Evolutionary conservation across 2,113 vertebrate genomes (phyloP), one percentile per base, ranked within the genome.

Genomic region (Sylvilagus bachmani): DNA sequence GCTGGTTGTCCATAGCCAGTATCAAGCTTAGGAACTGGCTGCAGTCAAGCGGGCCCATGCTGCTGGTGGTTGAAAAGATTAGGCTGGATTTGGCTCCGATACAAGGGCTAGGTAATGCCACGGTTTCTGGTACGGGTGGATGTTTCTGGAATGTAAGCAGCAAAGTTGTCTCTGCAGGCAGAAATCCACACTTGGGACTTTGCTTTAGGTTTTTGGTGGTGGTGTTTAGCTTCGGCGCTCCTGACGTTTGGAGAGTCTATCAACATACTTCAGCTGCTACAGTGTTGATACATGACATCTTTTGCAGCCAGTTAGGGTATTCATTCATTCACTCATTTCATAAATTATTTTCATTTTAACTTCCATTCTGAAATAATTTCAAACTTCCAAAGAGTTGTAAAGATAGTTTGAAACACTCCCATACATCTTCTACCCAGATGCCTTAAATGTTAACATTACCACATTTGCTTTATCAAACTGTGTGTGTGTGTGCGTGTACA

Each of bases 291-390:
- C 82, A 64, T 25, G 55, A 10, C 51, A 13, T 49, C 36, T 33
- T 84, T 29, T 73, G 17, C 29, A 88, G 58, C 25, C 31, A 66
- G 19, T 91, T 29, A 21, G 10, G 61, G 10, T 10, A 36, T 90
- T 89, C 17, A 31, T 25, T 67, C 13, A n/a, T 90, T 89, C 22
- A 31, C 10, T 67, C 17, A 36, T 25, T 67, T 78, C 10, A 29
- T 49, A 31, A 22, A 75, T 73, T 49, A 66, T 49, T 86, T 44
- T 75, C 33, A 84, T 24, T 25, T 61, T 80, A 89, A 62, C 27
- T 24, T 77, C 75, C 31, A 86, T 67, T 84, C 77, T 69, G 53
- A 91, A 93, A 27, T 93, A 38, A 75, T 83, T 92, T 84, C 51
- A 79, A 14, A 61, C 25, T 95, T 84, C 16, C 33, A 75, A 84